Conservation (phyloP, 2,797 vertebrate genomes). For the Emys orbicularis region DNA sequence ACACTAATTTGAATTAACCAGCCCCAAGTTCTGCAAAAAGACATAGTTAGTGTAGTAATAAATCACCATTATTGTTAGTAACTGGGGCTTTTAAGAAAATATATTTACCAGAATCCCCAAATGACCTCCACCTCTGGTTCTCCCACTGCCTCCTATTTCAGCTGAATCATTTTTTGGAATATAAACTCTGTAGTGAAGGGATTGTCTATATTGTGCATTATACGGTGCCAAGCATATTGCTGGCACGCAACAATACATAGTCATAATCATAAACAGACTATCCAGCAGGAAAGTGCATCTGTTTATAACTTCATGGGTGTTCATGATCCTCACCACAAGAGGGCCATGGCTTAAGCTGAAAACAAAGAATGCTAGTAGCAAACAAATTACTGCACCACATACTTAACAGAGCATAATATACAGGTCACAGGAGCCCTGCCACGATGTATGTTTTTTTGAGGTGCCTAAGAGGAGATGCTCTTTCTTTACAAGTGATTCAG, state of each 20-base stretch:
- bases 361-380: neutral
- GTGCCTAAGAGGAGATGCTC: neutral
- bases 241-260: neutral
- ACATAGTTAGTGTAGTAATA: rapidly evolving
- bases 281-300: neutral
- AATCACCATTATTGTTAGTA: neutral
- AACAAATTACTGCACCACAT: neutral
- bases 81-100: neutral
- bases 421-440: neutral
- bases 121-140: neutral
- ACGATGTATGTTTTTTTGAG: neutral
- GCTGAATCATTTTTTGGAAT: neutral
- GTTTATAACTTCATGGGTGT: neutral
- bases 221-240: neutral
- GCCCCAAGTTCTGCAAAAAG: neutral
- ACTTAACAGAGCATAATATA: neutral
- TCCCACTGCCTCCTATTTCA: neutral
- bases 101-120: neutral
- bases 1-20: neutral
- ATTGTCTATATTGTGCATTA: neutral
- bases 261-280: rapidly evolving
- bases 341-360: neutral
- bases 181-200: neutral
- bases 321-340: neutral
- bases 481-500: neutral